Evolutionary conservation across 2,888 invertebrate species (phyloP).

Genomic region (Baronia brevicornis): DNA sequence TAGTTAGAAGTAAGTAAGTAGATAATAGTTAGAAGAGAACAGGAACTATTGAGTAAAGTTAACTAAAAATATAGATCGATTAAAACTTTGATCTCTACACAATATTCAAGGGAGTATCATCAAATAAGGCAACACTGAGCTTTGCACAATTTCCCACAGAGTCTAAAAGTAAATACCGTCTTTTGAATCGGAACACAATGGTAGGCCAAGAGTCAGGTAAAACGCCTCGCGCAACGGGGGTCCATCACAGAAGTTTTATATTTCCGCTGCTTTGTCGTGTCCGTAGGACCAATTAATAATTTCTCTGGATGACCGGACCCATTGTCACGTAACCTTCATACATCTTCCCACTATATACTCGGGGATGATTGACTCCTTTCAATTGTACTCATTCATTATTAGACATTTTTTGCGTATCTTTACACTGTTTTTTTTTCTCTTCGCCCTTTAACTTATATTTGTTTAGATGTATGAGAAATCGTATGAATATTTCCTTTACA

Average conservation of each 20-base stretch:
- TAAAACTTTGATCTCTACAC: neutral
- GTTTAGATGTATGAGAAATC: constrained; percentile 12
- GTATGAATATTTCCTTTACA: too few species aligned
- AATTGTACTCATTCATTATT: constrained; percentile 67
- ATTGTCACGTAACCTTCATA: constrained; percentile 53
- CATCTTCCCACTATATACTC: constrained; percentile 51
- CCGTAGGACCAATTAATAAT: constrained; percentile 69
- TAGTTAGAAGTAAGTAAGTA: too few species aligned
- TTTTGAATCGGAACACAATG: constrained; percentile 62
- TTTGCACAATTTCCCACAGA: constrained; percentile 73
- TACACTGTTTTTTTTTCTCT: constrained; percentile 56
- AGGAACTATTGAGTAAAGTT: too few species aligned
- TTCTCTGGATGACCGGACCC: constrained; percentile 70
- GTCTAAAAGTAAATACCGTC: constrained; percentile 65
- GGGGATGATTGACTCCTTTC: constrained; percentile 67
- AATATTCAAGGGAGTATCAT: constrained; percentile 1
- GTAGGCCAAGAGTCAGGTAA: constrained; percentile 74
- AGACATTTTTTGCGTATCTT: too few species aligned
- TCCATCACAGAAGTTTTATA: constrained; percentile 69
- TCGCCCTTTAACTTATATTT: constrained; percentile 33
- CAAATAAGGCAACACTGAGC: constrained; percentile 30
- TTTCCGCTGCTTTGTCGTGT: constrained; percentile 72
- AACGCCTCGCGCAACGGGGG: constrained; percentile 64
- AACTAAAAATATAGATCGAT: too few species aligned
- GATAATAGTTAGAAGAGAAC: too few species aligned